These are phyloP conservation scores for Telenomus remus DNA, from an alignment of 1,140 invertebrate genomes.

Conservation along the genomic window DNA sequence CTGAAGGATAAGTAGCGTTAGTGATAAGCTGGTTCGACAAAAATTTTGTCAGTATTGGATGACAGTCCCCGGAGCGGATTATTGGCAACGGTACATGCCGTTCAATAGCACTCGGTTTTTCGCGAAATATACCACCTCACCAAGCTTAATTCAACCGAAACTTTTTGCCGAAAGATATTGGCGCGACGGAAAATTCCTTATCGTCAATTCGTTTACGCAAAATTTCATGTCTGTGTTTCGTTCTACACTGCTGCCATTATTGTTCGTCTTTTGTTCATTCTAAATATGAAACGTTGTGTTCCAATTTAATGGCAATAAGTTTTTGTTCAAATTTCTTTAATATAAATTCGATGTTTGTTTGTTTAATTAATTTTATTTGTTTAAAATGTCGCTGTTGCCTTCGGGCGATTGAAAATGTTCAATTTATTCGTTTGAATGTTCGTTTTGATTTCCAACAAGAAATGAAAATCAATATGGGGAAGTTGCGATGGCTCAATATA, in stretches of 20 bases:
- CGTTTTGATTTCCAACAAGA: background rate
- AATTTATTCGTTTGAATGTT: slow-evolving; percentile 16
- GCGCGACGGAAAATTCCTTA: slow-evolving; percentile 68
- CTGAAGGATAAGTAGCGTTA: background rate
- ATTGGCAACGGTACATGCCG: slow-evolving; percentile 21
- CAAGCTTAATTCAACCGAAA: slow-evolving; percentile 43
- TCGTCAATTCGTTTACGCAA: slow-evolving; percentile 54
- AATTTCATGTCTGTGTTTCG: too few relatives aligned
- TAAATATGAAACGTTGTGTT: too few relatives aligned
- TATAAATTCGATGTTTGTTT: too few relatives aligned
- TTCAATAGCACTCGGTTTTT: slow-evolving; percentile 20
- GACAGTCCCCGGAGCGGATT: slow-evolving; percentile 10
- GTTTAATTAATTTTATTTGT: too few relatives aligned
- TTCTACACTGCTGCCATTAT: slow-evolving; percentile 45
- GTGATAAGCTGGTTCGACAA: slow-evolving; percentile 22
- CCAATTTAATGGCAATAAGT: too few relatives aligned
- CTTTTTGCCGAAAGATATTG: slow-evolving; percentile 42
- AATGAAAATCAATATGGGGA: background rate
- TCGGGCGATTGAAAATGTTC: too few relatives aligned
- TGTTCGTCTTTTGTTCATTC: too few relatives aligned
- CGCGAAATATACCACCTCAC: slow-evolving; percentile 6
- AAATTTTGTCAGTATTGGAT: slow-evolving; percentile 32
- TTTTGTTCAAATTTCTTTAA: too few relatives aligned
- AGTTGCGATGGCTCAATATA: too few relatives aligned
- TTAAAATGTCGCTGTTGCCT: too few relatives aligned